These are phyloP conservation scores for Dendrolimus kikuchii DNA, from an alignment of 1,140 invertebrate species.

Conservation along the genomic window DNA sequence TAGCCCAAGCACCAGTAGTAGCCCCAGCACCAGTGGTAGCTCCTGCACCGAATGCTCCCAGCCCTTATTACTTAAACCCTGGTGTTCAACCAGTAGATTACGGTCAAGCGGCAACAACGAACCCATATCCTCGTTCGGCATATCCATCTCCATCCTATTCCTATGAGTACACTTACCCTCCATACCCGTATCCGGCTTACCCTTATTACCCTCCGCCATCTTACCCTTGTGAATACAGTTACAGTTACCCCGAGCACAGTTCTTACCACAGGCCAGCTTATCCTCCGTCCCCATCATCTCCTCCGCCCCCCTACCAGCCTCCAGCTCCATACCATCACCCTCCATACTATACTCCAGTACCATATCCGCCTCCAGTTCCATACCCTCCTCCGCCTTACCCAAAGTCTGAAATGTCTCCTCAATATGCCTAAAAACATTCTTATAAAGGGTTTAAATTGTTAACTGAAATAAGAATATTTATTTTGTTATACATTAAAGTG, in stretches of 20 bases:
- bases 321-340: constrained; percentile 2
- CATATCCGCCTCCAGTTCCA: background rate
- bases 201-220: constrained; percentile 8
- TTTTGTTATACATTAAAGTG: too few relatives aligned
- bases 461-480: too few relatives aligned
- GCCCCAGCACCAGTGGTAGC: constrained; percentile 15
- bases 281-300: constrained; percentile 2
- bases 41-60: constrained; percentile 11
- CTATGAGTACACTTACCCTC: constrained; percentile 15
- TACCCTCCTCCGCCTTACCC: constrained; percentile 4
- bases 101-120: constrained; percentile 3
- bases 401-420: constrained; percentile 1
- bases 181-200: constrained; percentile 4
- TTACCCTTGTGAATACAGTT: constrained; percentile 1
- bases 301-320: constrained; percentile 8
- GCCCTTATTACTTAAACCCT: constrained; percentile 9
- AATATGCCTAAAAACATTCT: constrained; percentile 8
- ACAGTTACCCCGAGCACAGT: constrained; percentile 1
- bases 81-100: constrained; percentile 14
- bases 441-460: background rate
- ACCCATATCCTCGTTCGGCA: constrained; percentile 8
- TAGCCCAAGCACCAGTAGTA: constrained; percentile 2
- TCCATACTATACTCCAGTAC: background rate
- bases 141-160: constrained; percentile 21
- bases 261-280: background rate